Evolutionary conservation across 2,797 vertebrate genomes (phyloP).

Genomic region (Champsocephalus gunnari): DNA sequence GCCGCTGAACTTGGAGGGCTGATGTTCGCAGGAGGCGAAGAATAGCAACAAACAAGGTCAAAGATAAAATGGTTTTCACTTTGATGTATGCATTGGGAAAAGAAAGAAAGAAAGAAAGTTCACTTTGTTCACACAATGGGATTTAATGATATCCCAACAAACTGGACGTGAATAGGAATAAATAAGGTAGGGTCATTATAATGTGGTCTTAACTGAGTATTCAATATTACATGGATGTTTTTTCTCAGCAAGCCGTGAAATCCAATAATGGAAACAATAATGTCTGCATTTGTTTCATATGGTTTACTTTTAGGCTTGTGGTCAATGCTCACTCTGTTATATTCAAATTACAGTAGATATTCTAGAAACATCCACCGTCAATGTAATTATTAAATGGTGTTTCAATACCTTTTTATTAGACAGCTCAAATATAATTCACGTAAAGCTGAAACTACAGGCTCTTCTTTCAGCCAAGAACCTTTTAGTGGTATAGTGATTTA

Average conservation of each 20-base stretch:
- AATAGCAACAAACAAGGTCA: conserved; percentile 50
- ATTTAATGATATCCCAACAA: conserved; percentile 29
- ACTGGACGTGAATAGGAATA: conserved; percentile 23
- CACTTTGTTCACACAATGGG: conserved; percentile 33
- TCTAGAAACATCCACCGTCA: neutral
- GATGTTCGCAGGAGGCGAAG: conserved; percentile 31
- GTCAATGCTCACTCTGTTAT: neutral
- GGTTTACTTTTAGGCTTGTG: neutral
- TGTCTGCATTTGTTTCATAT: neutral
- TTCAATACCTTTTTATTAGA: conserved; percentile 5
- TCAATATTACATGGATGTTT: neutral
- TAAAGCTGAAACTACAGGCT: neutral
- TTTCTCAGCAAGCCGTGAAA: neutral
- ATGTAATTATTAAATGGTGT: neutral
- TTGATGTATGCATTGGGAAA: conserved; percentile 37
- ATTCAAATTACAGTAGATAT: neutral
- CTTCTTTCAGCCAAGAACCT: conserved; percentile 13
- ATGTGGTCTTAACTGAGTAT: neutral
- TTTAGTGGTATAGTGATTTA: conserved; percentile 27
- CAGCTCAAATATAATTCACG: conserved; percentile 17
- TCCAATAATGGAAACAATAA: neutral
- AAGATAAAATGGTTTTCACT: conserved; percentile 49
- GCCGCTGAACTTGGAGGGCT: conserved; percentile 16
- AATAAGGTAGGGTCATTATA: conserved; percentile 19
- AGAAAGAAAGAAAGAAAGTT: conserved; percentile 3